phyloP scores from a whole-genome alignment of 92 coral and sea anemone species.

The Plumapathes pennacea region DNA sequence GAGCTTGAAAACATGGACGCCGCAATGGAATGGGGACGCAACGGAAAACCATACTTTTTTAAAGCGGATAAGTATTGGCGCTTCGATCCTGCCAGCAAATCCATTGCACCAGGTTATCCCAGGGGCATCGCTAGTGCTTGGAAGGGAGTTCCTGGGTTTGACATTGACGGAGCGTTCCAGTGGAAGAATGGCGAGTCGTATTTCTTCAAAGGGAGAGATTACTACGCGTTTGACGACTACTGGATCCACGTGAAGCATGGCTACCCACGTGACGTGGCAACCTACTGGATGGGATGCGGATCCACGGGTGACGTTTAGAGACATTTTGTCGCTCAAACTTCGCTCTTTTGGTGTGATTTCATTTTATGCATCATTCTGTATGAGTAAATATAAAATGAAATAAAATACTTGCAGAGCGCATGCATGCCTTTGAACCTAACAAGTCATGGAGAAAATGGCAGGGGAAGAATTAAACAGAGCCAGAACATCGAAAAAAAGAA shows the following conservation, averaged over 20 bases:
- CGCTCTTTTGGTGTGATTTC: too few species aligned
- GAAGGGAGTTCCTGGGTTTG: slow-evolving; percentile 56
- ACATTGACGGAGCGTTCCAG: slow-evolving; percentile 78
- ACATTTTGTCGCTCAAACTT: too few species aligned
- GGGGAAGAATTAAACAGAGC: too few species aligned
- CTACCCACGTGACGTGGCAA: slow-evolving; percentile 54
- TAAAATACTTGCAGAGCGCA: too few species aligned
- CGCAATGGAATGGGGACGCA: slow-evolving; percentile 64
- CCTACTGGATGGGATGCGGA: slow-evolving; percentile 77
- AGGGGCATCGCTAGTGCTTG: slow-evolving; percentile 59
- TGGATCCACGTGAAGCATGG: slow-evolving; percentile 16
- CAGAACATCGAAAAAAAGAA: too few species aligned
- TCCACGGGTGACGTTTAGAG: too few species aligned
- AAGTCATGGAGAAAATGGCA: too few species aligned
- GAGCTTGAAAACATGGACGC: slow-evolving; percentile 70
- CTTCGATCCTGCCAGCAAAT: slow-evolving; percentile 24
- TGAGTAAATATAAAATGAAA: too few species aligned
- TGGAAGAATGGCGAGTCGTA: slow-evolving; percentile 77
- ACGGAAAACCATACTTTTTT: slow-evolving; percentile 62
- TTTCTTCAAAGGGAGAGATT: slow-evolving; percentile 74
- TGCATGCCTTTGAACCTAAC: too few species aligned
- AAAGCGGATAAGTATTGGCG: slow-evolving; percentile 73
- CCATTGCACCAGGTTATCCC: slow-evolving; percentile 48
- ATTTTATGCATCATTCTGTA: too few species aligned
- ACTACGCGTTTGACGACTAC: slow-evolving; percentile 61